Evolutionary conservation across 2,888 invertebrate genomes (phyloP).

Genomic region (Caenorhabditis sinica): DNA sequence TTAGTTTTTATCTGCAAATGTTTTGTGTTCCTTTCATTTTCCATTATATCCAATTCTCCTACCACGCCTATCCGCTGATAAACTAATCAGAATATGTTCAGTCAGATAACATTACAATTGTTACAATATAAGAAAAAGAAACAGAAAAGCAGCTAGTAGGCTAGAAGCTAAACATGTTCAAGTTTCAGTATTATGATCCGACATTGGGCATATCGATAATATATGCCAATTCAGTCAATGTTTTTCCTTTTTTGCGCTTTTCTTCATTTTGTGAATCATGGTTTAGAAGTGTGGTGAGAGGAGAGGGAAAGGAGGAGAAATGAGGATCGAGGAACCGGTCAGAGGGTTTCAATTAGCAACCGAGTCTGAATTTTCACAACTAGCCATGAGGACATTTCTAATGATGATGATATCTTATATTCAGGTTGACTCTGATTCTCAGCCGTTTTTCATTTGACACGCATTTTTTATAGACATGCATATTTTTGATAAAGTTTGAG

Average conservation of each 20-base stretch:
- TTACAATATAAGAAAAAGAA: slow-evolving; percentile 41
- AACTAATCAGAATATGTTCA: slow-evolving; percentile 44
- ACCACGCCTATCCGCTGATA: slow-evolving; percentile 47
- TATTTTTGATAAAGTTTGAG: not conserved
- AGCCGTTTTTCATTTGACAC: not conserved
- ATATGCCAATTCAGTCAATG: slow-evolving; percentile 54
- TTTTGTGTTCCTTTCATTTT: slow-evolving; percentile 5
- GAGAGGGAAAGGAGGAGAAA: slow-evolving; percentile 15
- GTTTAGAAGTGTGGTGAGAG: slow-evolving; percentile 38
- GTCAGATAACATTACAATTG: slow-evolving; percentile 54
- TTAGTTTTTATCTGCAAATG: slow-evolving; percentile 1
- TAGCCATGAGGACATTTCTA: slow-evolving; percentile 15
- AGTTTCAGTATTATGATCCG: slow-evolving; percentile 60
- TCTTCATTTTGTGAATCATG: slow-evolving; percentile 60
- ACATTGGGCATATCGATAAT: slow-evolving; percentile 46
- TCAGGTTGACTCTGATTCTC: slow-evolving; percentile 13
- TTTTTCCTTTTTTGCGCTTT: slow-evolving; percentile 36
- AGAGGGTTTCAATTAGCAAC: slow-evolving; percentile 71
- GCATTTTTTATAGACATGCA: not conserved
- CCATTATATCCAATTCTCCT: not conserved
- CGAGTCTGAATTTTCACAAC: slow-evolving; percentile 65
- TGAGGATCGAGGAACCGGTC: slow-evolving; percentile 66
- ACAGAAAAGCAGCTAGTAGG: slow-evolving; percentile 11
- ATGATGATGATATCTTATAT: slow-evolving; percentile 39
- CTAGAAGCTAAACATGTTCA: slow-evolving; percentile 59